Evolutionary conservation across 2,797 vertebrate species (phyloP).

Genomic region (Schizopygopsis malacanthus): DNA sequence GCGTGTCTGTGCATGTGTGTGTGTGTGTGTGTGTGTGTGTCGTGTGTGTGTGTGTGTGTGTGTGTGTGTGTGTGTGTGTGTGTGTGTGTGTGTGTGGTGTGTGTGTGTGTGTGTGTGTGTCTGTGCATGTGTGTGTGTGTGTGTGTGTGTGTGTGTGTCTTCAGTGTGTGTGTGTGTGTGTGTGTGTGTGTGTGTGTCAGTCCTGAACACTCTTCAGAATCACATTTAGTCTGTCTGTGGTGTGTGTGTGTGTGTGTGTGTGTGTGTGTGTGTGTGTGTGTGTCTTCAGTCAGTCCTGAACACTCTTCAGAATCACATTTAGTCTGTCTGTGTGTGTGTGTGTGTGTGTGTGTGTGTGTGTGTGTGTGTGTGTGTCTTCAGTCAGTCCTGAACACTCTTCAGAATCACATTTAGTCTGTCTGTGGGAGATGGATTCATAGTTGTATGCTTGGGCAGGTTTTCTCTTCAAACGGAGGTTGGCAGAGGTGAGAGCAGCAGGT

Average conservation of each 20-base stretch:
- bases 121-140: too few relatives aligned
- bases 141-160: too few relatives aligned
- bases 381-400: slow-evolving; percentile 11
- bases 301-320: too few relatives aligned
- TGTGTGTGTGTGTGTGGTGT: background rate
- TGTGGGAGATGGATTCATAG: slow-evolving; percentile 37
- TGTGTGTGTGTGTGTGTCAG: too few relatives aligned
- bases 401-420: slow-evolving; percentile 18
- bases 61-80: slow-evolving; percentile 3
- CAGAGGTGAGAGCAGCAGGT: slow-evolving; percentile 12
- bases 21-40: too few relatives aligned
- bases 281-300: too few relatives aligned
- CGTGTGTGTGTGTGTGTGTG: background rate
- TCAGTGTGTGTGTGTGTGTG: too few relatives aligned
- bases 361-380: background rate
- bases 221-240: too few relatives aligned
- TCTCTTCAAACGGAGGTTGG: slow-evolving; percentile 16
- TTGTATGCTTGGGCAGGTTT: slow-evolving; percentile 41
- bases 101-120: background rate
- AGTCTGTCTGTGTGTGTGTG: background rate
- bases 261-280: too few relatives aligned
- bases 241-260: too few relatives aligned
- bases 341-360: background rate
- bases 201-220: too few relatives aligned
- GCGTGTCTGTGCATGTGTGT: background rate